Evolutionary conservation across 2,888 invertebrate genomes (phyloP), one percentile per base, ranked within the genome.

Genomic region (Stictocephala bisonia): DNA sequence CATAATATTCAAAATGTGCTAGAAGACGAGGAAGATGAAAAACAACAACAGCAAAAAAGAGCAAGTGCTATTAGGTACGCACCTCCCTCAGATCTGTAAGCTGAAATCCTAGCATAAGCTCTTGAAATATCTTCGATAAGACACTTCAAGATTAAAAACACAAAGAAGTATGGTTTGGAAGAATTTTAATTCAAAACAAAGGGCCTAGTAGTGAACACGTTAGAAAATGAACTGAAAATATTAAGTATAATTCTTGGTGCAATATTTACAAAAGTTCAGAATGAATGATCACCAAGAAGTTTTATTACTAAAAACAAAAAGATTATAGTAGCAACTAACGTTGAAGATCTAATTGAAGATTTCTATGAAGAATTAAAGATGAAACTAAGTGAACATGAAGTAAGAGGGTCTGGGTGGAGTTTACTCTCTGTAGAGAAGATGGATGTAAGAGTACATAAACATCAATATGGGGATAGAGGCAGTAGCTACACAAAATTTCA

Each of bases 361-460:
- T 35, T 18, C n/a, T 40, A 35, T 40, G 22, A 64, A 11, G 64
- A 64, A 35, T n/a, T 64, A 18, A 18, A 35, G 22, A 40, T 20
- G 22, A 64, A 64, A 35, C 1, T 35, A 18, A 29, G 9, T 20
- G 64, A 64, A 64, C 40, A 64, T 40, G 64, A 64, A 64, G 35
- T 31, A 18, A 6, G 64, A 64, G 64, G 64, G 4, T 64, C 41
- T 64, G 64, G 64, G 2, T 64, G 40, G 64, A 40, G 35, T 31
- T 20, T 64, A 35, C 22, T 40, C 15, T 2, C 1, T 9, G 35
- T 64, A 40, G n/a, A 7, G 1, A 48, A 13, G 80, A 81, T 66
- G 78, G 69, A 27, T 72, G 58, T 26, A 82, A 44, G 31, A 18
- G 20, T 64, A 9, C 40, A 64, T 40, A 64, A 64, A 40, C 22